These are phyloP conservation scores for Zosterops hypoxanthus DNA, from an alignment of 2,113 vertebrate genomes.

Conservation along the genomic window DNA sequence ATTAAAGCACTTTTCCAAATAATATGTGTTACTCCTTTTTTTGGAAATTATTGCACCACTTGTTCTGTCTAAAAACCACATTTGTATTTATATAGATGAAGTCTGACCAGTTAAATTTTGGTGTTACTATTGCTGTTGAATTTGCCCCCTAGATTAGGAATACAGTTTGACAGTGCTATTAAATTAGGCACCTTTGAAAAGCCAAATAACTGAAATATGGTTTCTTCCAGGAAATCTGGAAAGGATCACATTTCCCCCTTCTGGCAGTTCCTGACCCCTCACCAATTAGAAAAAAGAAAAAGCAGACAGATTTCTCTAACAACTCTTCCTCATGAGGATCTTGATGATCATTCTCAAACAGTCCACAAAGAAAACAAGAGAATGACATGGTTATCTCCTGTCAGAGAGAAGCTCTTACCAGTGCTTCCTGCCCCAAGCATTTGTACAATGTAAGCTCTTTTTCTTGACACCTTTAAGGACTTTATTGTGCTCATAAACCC, in stretches of 20 bases:
- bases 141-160: neutral
- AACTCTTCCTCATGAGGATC: neutral
- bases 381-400: neutral
- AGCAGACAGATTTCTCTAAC: neutral
- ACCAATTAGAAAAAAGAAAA: neutral
- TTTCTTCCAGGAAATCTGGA: neutral
- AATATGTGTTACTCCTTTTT: neutral
- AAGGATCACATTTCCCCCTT: neutral
- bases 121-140: neutral
- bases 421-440: neutral
- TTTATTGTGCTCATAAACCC: neutral
- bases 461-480: neutral
- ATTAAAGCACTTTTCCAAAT: constrained; percentile 6
- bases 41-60: neutral
- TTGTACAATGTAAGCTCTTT: neutral
- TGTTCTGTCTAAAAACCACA: neutral
- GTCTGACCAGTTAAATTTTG: neutral
- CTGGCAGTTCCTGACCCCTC: neutral
- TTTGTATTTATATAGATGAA: neutral
- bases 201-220: neutral
- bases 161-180: neutral
- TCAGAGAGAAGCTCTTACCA: neutral
- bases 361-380: neutral
- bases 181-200: neutral
- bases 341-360: neutral